Evolutionary conservation across 2,888 invertebrate species (phyloP), one percentile per base, ranked within the genome.

Genomic region (Phragmatobia fuliginosa): DNA sequence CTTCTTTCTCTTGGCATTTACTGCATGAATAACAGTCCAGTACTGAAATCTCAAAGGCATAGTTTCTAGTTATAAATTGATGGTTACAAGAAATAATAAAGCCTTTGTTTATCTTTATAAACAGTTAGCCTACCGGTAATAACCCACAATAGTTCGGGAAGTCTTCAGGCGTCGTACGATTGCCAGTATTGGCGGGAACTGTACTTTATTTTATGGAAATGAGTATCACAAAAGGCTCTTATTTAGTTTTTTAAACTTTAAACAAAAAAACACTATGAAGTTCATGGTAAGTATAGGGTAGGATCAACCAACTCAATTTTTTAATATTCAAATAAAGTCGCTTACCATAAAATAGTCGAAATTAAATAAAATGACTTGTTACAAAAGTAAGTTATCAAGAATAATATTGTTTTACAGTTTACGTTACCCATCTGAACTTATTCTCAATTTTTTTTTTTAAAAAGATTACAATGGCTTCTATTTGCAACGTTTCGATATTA

Each of bases 81-180:
- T 71, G 67, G 65, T 81, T 75, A 75, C 68, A 58, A 68, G 28
- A 74, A 77, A 80, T 77, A 81, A 85, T 85, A 84, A 86, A 81
- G 76, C 65, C 31, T 65, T 59, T 67, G 56, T 64, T 67, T 67
- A 68, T 65, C 58, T 71, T 25, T 68, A 83, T 87, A 88, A 87
- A 86, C 87, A 84, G 87, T 86, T 87, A 85, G 81, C 80, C 73
- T 81, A 82, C 83, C 75, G 77, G 83, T 87, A 87, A 87, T 88
- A 88, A 85, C 86, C 85, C 86, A 85, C 83, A 83, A 72, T 72
- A 77, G 75, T 70, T 79, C 78, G 71, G 78, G 76, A 79, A 81
- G 81, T 77, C 84, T 85, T 64, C 78, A 76, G 84, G 85, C 85
- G 76, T 83, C 81, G 73, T 73, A 82, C 76, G 81, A 88, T 87